Evolutionary conservation across 2,797 vertebrate species (phyloP), one percentile per base, ranked within the genome.

Genomic region (Gallinago nigripennis): DNA sequence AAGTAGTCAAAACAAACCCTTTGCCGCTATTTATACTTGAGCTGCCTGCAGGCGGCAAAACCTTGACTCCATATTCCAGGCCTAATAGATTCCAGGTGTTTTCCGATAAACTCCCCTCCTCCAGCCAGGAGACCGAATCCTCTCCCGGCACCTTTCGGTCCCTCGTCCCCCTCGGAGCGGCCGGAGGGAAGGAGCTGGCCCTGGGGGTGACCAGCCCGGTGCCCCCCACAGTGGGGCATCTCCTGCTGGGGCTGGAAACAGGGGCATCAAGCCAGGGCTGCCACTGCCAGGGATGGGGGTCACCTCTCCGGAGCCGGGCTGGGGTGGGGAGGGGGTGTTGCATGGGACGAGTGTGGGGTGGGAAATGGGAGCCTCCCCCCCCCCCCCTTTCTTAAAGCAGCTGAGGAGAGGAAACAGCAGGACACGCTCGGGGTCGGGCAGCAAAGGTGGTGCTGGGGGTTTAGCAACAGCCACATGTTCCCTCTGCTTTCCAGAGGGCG

Each of bases 1-100:
- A 98, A 97, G 97, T 90, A 97, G 97, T 98, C 97, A 97, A 98
- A 98, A 98, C 97, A 98, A 98, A 97, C 94, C 95, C 95, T 97
- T 94, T 86, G 92, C 96, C 97, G 96, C 97, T 97, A 94, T 97
- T 97, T 97, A 97, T 97, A 97, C 96, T 91, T 95, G 84, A 94
- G 97, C 96, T 97, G 97, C 97, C 97, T 97, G 94, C 96, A 97
- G 97, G 97, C 97, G 61, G 97, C 96, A 97, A 96, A 94, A 97
- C 86, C 95, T 96, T 96, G 95, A 95, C 96, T 97, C 97, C 94
- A 82, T 95, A 95, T 91, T 97, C 96, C 77, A 37, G 94, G 50
- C 85, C 95, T 97, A 97, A 98, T 97, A 97, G 96, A 82, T 97
- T 98, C 97, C 98, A 98, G 98, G 97, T 98, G 98, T 94, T 95